Conservation (phyloP, 2,113 vertebrate species). For the Ahaetulla prasina region DNA sequence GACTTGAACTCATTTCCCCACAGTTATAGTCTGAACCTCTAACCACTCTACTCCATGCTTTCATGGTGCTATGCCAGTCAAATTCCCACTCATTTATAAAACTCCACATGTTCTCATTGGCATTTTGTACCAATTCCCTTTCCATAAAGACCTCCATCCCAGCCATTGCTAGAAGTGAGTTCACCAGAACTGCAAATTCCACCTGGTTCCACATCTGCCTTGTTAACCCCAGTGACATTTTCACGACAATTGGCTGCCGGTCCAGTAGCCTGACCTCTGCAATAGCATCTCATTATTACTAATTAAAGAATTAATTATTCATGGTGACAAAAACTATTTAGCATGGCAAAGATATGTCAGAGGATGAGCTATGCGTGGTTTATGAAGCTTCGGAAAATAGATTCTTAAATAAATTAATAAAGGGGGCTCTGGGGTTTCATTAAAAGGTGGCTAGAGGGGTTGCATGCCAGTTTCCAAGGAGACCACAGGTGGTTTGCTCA, state of each 20-base stretch:
- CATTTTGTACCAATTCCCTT: conserved; percentile 30
- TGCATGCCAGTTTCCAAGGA: conserved; percentile 85
- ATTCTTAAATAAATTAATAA: conserved; percentile 92
- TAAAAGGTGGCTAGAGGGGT: conserved; percentile 94
- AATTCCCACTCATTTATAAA: conserved; percentile 6
- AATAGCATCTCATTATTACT: conserved; percentile 82
- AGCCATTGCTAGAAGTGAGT: conserved; percentile 23
- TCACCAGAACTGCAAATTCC: conserved; percentile 16
- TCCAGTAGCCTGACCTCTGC: conserved; percentile 79
- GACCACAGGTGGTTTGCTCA: conserved; percentile 88
- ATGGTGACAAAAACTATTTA: conserved; percentile 72
- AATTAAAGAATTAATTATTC: conserved; percentile 91
- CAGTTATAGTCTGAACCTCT: background rate
- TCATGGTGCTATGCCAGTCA: background rate
- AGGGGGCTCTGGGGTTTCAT: conserved; percentile 90
- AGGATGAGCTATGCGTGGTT: conserved; percentile 79
- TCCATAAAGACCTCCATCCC: conserved; percentile 22
- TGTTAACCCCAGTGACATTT: conserved; percentile 71
- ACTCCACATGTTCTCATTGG: conserved; percentile 24
- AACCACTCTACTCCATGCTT: background rate
- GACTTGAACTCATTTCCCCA: background rate
- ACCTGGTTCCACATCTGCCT: conserved; percentile 43
- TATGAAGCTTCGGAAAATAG: conserved; percentile 89
- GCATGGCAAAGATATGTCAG: conserved; percentile 79
- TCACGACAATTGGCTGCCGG: conserved; percentile 72